Percentiles rank a stretch among this genome's conserved stretches.
Conservation (phyloP, 2,113 vertebrate species). For the Lampris megalopsis region DNA sequence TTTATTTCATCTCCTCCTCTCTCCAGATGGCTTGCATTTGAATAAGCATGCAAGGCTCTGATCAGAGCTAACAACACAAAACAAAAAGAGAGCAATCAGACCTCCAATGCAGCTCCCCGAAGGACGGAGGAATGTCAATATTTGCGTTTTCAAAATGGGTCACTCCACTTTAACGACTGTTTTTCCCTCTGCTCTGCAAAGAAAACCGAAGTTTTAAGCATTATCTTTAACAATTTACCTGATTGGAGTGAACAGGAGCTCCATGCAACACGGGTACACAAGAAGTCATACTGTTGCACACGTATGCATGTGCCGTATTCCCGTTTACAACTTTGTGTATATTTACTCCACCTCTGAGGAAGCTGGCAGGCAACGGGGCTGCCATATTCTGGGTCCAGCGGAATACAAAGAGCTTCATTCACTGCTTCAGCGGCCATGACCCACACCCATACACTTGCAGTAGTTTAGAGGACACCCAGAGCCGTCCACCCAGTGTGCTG, state of each 20-base stretch:
- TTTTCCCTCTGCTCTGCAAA: constrained; percentile 1
- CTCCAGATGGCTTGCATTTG: constrained; percentile 70
- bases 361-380: constrained; percentile 35
- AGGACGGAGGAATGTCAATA: constrained; percentile 1
- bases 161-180: neutral
- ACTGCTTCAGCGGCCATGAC: constrained; percentile 43
- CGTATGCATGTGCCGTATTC: constrained; percentile 12
- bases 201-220: neutral
- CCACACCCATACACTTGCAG: constrained; percentile 50
- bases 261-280: neutral
- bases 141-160: neutral
- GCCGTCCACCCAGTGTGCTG: constrained; percentile 35
- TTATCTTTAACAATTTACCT: neutral
- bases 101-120: neutral
- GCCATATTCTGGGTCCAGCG: constrained; percentile 38
- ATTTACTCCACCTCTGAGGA: constrained; percentile 23
- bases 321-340: constrained; percentile 18
- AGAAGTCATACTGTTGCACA: neutral
- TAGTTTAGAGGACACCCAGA: constrained; percentile 51
- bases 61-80: constrained; percentile 39
- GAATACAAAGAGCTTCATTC: constrained; percentile 71
- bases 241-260: neutral
- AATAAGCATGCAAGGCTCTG: constrained; percentile 54
- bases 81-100: constrained; percentile 37
- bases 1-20: constrained; percentile 48